Evolutionary conservation across 2,113 vertebrate genomes (phyloP).

Genomic region (Anolis sagrei): DNA sequence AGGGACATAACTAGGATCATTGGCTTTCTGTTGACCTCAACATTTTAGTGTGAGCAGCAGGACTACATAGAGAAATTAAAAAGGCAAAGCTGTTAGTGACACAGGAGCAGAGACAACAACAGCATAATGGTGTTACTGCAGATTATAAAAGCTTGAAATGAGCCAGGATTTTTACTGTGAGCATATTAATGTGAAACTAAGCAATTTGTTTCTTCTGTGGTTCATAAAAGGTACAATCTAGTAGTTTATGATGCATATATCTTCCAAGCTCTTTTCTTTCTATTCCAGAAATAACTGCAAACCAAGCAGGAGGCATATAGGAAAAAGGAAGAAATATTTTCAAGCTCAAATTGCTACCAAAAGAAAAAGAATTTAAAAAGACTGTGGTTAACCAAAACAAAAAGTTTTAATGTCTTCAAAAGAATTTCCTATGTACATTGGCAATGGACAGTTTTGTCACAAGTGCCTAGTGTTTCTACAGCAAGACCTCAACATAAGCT

Average conservation of each 20-base stretch:
- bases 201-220: not conserved
- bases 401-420: not conserved
- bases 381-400: not conserved
- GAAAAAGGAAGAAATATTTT: not conserved
- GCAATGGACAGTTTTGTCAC: no score
- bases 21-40: not conserved
- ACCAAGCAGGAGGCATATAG: not conserved
- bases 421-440: not conserved
- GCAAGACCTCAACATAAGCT: no score
- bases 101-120: not conserved
- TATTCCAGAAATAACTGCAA: not conserved
- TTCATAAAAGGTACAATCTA: accelerated
- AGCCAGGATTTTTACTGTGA: not conserved
- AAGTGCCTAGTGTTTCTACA: not conserved
- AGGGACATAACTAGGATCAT: not conserved
- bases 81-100: not conserved
- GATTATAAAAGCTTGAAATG: not conserved
- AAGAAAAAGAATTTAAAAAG: not conserved
- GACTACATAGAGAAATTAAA: not conserved
- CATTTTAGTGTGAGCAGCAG: not conserved
- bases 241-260: not conserved
- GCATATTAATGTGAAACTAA: not conserved
- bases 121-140: accelerated
- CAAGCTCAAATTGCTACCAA: not conserved
- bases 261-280: not conserved